Conservation (phyloP, 37 sponge, comb jelly and placozoan species). For the Eunapius fragilis region DNA sequence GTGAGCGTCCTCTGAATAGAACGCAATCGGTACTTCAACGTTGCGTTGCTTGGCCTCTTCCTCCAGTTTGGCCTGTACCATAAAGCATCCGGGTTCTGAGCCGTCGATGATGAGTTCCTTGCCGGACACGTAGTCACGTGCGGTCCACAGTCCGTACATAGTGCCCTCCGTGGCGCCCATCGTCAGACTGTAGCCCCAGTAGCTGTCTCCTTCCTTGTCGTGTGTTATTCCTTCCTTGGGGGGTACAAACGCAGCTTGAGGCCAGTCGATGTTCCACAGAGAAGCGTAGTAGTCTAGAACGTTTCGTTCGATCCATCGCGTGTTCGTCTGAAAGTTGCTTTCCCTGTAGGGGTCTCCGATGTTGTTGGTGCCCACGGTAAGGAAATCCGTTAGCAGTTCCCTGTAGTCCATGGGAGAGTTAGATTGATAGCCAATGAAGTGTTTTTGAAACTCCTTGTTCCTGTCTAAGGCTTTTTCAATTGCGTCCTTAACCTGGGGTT, state of each 20-base stretch:
- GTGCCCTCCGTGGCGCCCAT: slow-evolving; percentile 22
- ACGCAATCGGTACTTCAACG: slow-evolving; percentile 1
- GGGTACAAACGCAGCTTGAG: neutral
- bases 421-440: neutral
- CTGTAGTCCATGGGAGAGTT: neutral
- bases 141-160: slow-evolving; percentile 30
- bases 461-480: neutral
- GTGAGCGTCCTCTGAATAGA: slow-evolving; percentile 27
- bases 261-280: slow-evolving; percentile 39
- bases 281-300: slow-evolving; percentile 44
- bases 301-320: slow-evolving; percentile 32
- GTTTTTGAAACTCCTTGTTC: neutral
- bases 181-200: slow-evolving; percentile 39
- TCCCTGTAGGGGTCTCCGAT: slow-evolving; percentile 16
- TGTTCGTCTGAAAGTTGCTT: neutral
- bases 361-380: neutral
- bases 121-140: slow-evolving; percentile 34
- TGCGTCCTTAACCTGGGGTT: neutral
- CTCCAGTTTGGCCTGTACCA: neutral
- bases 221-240: too few species aligned
- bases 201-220: slow-evolving; percentile 26
- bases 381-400: neutral
- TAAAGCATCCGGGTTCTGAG: neutral
- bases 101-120: slow-evolving; percentile 14
- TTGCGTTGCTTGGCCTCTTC: neutral